Evolutionary conservation across 2,888 invertebrate species (phyloP), one percentile per base, ranked within the genome.

Genomic region (Metallyticus violacea): DNA sequence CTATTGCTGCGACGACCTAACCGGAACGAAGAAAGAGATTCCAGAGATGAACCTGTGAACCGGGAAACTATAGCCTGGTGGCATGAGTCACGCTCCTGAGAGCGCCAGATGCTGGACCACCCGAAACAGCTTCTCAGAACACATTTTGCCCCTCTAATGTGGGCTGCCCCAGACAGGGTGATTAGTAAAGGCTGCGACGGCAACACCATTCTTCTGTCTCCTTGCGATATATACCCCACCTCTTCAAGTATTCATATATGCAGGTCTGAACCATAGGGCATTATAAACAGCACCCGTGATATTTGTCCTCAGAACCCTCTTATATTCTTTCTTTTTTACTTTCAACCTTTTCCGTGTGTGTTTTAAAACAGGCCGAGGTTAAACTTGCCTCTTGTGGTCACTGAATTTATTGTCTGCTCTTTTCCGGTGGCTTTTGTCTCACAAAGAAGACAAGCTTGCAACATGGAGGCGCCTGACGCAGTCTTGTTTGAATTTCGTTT

Each of bases 231-330:
- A 84, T 81, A 84, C 85, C 77, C 84, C 77, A 84, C 85, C 77
- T 85, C 80, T 85, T 87, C 86, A 87, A 77, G 81, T 87, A 87
- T 87, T 87, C 86, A 87, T 87, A 80, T 87, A 87, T 87, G 84
- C 86, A 79, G 84, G 78, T 83, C 28, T 76, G 79, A 77, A 81
- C 85, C 77, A 84, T 81, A 86, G 84, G 40, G 84, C 26, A 83
- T 79, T 79, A 86, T 80, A 81, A 86, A 82, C 82, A 83, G 82
- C 83, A 84, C 26, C 79, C 81, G 80, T 77, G 78, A 81, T 79
- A 79, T 87, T 83, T 83, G 81, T 76, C 79, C 85, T 79, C 26
- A n/a, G 85, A 85, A 25, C 15, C 40, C 40, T 62, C 85, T 78
- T 40, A 81, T 26, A 29, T 82, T 27, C 40, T 62, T 62, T 62